A percentile compares a stretch with the other conserved stretches of the same genome.
These are phyloP conservation scores for Leptopilina boulardi DNA, from an alignment of 1,140 invertebrate genomes.

Conservation along the genomic window DNA sequence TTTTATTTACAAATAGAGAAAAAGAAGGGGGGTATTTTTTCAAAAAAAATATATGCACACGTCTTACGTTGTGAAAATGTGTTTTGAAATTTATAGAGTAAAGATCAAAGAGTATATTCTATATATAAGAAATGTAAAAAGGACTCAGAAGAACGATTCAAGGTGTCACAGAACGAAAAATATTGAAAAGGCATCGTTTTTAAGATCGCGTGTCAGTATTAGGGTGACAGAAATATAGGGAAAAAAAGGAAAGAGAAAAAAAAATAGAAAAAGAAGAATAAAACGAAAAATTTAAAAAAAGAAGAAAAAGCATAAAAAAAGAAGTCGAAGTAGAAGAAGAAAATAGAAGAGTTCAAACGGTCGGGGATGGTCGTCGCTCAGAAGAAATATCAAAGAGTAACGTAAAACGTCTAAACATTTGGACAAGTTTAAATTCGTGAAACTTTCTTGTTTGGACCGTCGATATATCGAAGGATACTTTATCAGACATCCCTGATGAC, in stretches of 20 bases:
- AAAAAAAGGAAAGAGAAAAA: no score
- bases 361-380: conserved; percentile 37
- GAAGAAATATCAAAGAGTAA: conserved; percentile 56
- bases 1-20: no score
- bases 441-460: conserved; percentile 54
- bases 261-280: not conserved
- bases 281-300: not conserved
- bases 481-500: no score
- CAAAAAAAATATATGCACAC: not conserved
- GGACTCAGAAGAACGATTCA: conserved; percentile 24
- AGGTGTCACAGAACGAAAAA: conserved; percentile 42
- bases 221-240: conserved; percentile 35
- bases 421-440: conserved; percentile 63
- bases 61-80: not conserved
- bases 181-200: conserved; percentile 52
- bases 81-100: not conserved
- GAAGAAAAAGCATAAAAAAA: no score
- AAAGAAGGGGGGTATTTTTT: not conserved
- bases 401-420: conserved; percentile 65
- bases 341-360: no score
- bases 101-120: conserved; percentile 51
- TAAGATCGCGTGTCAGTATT: conserved; percentile 46
- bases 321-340: not conserved
- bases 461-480: conserved; percentile 47
- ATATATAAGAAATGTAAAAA: conserved; percentile 38